Evolutionary conservation across 1,140 invertebrate genomes (phyloP).

Genomic region (Antheraea pernyi): DNA sequence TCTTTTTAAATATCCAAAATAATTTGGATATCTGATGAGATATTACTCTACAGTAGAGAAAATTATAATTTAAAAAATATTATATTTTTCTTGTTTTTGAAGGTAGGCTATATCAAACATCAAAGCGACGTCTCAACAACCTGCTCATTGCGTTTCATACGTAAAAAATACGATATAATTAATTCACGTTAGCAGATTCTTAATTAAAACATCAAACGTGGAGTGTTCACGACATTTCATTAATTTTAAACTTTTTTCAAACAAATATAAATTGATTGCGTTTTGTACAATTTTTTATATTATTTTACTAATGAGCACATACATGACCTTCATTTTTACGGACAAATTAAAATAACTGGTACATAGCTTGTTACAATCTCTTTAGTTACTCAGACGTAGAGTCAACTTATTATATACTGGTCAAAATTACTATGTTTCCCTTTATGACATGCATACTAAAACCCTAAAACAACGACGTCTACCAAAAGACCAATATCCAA

Average conservation of each 20-base stretch:
- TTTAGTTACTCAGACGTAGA: too few relatives aligned
- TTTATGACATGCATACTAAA: too few relatives aligned
- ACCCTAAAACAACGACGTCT: too few relatives aligned
- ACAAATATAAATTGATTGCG: neutral
- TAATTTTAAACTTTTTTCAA: constrained; percentile 18
- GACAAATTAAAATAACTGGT: too few relatives aligned
- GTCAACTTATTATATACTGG: too few relatives aligned
- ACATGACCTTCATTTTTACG: too few relatives aligned
- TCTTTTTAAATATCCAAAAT: too few relatives aligned
- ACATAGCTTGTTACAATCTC: too few relatives aligned
- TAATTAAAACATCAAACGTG: constrained; percentile 36
- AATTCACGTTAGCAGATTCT: constrained; percentile 20
- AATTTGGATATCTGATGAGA: too few relatives aligned
- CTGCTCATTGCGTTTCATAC: neutral
- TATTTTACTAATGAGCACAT: too few relatives aligned
- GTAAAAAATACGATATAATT: constrained; percentile 18
- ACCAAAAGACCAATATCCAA: too few relatives aligned
- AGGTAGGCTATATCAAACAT: constrained; percentile 20
- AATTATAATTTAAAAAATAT: neutral
- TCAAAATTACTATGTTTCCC: too few relatives aligned
- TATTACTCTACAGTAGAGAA: neutral
- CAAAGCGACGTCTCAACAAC: constrained; percentile 20
- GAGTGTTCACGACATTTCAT: constrained; percentile 16
- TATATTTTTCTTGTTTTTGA: neutral
- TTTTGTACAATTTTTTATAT: neutral